Evolutionary conservation across 2,888 invertebrate species (phyloP).

Genomic region (Dryomyza anilis): DNA sequence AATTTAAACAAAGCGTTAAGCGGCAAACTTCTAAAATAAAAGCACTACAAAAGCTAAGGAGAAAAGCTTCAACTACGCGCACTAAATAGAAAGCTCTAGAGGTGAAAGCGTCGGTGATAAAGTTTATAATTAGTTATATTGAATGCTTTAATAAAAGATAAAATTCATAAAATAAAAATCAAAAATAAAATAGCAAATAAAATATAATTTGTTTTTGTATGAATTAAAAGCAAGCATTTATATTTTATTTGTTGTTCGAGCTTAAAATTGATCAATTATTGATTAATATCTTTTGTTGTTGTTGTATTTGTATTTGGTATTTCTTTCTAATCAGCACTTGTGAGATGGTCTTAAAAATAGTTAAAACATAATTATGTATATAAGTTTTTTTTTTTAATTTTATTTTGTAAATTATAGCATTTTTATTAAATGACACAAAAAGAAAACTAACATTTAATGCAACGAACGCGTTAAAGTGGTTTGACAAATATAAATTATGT

Average conservation of each 20-base stretch:
- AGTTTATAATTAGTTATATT: background rate
- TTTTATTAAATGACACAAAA: no score
- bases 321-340: constrained; percentile 61
- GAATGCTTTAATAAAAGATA: background rate
- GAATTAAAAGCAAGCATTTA: constrained; percentile 36
- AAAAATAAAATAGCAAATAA: constrained; percentile 37
- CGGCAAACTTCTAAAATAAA: no score
- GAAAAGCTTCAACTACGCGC: no score
- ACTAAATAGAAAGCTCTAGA: no score
- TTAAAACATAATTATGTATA: constrained; percentile 20
- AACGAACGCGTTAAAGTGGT: no score
- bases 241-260: background rate
- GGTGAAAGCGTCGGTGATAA: background rate
- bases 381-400: constrained; percentile 17
- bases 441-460: no score
- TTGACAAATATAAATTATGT: no score
- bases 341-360: constrained; percentile 60
- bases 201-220: constrained; percentile 29
- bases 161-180: constrained; percentile 25
- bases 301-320: constrained; percentile 36
- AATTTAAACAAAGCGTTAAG: no score
- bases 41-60: no score
- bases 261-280: no score
- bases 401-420: constrained; percentile 5
- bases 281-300: constrained; percentile 25